Base-by-base conservation (phyloP, 2,113 vertebrate species). In the Nothoprocta pentlandii region DNA sequence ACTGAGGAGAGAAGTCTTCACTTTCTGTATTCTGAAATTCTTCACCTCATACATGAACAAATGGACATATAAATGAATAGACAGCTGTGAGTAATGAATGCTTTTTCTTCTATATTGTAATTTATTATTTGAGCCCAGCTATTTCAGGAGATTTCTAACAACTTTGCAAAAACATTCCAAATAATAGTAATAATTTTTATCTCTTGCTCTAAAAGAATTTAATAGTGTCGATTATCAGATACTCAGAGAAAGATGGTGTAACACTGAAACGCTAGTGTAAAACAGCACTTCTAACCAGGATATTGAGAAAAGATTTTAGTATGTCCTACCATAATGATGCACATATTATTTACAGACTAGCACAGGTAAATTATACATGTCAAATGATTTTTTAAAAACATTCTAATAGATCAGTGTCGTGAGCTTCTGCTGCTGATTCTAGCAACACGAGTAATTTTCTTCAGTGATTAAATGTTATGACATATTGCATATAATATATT, bases 21-120 rank as follows among this genome's bases (percentile, higher is more conserved):
- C 69, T 96, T 94, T 96, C 93, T 93, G 56, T 86, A 90, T 89
- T 92, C 93, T 97, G 90, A 95, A 96, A 90, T 95, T 94, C 76
- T 83, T 92, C 68, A 84, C 75, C 56, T 88, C 76, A 84, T 71
- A 94, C 82, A 90, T 69, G 95, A 98, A 97, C 93, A 98, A 98
- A 97, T 96, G 94, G 93, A 96, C 76, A 97, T 15, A 90, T n/a
- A 97, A 97, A 95, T 96, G 93, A 97, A 96, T 3, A 97, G 90
- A 96, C 64, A 96, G 96, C 90, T 91, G 74, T 93, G 85, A 96
- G 67, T 67, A 96, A 90, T 71, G 39, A 96, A 94, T 85, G 81
- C 26, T 92, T 96, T 94, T 92, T 74, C 56, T 92, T 97, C 76
- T 83, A 75, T 59, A 84, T 80, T 92, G 59, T 34, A 94, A 84